Base-by-base conservation (phyloP, 2,113 vertebrate genomes). In the Catharus bicknelli region DNA sequence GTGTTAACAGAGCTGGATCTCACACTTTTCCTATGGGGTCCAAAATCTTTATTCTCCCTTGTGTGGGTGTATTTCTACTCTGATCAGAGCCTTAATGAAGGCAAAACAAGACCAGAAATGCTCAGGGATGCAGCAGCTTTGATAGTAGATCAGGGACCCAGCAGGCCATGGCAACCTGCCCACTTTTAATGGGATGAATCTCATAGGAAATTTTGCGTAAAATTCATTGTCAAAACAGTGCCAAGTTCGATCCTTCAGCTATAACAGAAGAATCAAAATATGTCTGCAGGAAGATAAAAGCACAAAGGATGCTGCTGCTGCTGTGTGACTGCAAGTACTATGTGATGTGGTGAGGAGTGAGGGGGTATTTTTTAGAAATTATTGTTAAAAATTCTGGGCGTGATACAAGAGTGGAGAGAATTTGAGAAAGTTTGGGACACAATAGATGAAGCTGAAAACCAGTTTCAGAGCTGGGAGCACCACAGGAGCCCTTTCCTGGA, bases 181-280 rank as follows among this genome's bases (percentile, higher is more conserved):
- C 75, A 67, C 75, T 88, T 94, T 90, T 92, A 94, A 96, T 95
- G 93, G 82, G 79, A 90, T 93, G 67, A 95, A 94, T 95, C 90
- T 95, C 91, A 77, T 55, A 89, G 86, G 84, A 95, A 94, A 94
- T 94, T 95, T 91, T 94, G 94, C 12, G 19, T 94, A 90, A 96
- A 96, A 95, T 94, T 91, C 94, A 59, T 83, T 90, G 93, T 93
- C 85, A 96, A 88, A 91, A 83, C 51, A 92, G 81, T 84, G 87
- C 84, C 82, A 90, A 88, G 90, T 83, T 59, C 77, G 72, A 77
- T 90, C 75, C 59, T 91, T 70, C 63, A 59, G 74, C 72, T 85
- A 22, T 43, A 90, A 82, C 66, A 57, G 86, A 64, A 86, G 78
- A 91, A 74, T 67, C 59, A 87, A 86, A 92, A 85, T 38, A 66